Evolutionary conservation across 2,113 vertebrate species (phyloP).

Genomic region (Corynorhinus townsendii): DNA sequence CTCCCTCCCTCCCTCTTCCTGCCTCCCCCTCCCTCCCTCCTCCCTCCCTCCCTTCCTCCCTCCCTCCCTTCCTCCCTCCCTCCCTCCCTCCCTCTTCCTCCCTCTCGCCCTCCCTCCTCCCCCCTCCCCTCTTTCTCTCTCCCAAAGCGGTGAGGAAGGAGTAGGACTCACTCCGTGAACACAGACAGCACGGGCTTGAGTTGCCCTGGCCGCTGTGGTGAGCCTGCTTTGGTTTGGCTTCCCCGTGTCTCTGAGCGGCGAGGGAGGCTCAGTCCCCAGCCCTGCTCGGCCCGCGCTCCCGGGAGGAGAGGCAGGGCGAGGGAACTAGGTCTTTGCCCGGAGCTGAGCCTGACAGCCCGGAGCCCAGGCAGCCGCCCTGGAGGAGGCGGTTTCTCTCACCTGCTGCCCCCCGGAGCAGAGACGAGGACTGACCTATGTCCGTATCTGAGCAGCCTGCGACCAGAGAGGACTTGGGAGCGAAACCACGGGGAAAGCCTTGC

Average conservation of each 20-base stretch:
- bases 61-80: too few relatives aligned
- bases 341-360: not conserved
- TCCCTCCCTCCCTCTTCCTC: too few relatives aligned
- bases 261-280: not conserved
- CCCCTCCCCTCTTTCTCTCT: too few relatives aligned
- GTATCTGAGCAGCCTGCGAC: not conserved
- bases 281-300: not conserved
- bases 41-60: too few relatives aligned
- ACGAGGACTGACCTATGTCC: not conserved
- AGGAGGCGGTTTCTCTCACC: not conserved
- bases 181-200: not conserved
- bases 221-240: not conserved
- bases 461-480: not conserved
- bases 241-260: not conserved
- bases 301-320: not conserved
- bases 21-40: too few relatives aligned
- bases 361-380: too few relatives aligned
- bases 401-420: not conserved
- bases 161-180: not conserved
- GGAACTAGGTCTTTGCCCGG: not conserved
- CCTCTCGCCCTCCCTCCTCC: too few relatives aligned
- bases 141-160: not conserved
- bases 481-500: not conserved
- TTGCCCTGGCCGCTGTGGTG: not conserved
- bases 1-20: too few relatives aligned